phyloP scores from a whole-genome alignment of 2,113 vertebrate genomes.

The Penelope pileata region DNA sequence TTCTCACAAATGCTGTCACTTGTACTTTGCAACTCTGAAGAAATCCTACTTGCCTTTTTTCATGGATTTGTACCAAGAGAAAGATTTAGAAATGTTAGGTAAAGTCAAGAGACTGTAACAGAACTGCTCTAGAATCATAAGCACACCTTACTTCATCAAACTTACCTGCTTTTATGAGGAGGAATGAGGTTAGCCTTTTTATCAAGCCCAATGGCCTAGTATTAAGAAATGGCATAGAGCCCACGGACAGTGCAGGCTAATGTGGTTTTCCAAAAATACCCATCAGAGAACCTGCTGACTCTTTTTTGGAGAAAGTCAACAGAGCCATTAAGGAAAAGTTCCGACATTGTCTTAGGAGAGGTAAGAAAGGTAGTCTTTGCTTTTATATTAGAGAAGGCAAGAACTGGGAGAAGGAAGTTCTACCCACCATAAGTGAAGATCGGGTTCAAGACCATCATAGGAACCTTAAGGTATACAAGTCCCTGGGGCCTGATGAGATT shows the following conservation, averaged over 20 bases:
- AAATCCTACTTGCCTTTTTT: background rate
- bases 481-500: too few species aligned
- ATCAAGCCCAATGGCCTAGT: background rate
- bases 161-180: background rate
- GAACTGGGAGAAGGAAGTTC: too few species aligned
- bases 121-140: background rate
- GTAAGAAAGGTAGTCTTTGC: conserved; percentile 12
- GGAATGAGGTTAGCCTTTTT: background rate
- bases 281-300: conserved; percentile 60
- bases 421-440: too few species aligned
- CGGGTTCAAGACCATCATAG: too few species aligned
- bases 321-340: conserved; percentile 57
- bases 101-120: background rate
- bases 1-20: background rate
- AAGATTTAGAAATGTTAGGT: background rate
- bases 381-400: too few species aligned
- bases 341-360: background rate
- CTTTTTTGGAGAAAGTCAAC: conserved; percentile 56
- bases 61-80: background rate
- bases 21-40: background rate
- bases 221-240: background rate
- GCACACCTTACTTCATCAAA: background rate
- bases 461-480: too few species aligned
- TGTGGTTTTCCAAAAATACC: background rate
- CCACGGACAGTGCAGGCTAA: background rate